These are phyloP conservation scores for Argyrosomus japonicus DNA, from an alignment of 2,113 vertebrate genomes.

Conservation along the genomic window DNA sequence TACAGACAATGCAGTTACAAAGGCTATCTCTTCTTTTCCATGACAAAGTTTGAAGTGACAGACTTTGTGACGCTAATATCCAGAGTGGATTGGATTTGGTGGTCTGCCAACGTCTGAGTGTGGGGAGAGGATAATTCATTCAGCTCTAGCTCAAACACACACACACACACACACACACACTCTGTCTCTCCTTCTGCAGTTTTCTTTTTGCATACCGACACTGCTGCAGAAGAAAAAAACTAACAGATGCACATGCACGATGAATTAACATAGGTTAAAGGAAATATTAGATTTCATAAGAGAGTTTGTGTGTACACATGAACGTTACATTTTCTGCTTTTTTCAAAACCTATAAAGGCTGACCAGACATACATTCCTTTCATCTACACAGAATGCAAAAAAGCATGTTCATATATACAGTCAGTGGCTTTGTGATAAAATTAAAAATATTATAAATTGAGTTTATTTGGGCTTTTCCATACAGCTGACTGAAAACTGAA, in stretches of 20 bases:
- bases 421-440: slow-evolving; percentile 39
- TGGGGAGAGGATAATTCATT: slow-evolving; percentile 61
- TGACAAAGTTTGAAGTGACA: slow-evolving; percentile 59
- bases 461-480: slow-evolving; percentile 14
- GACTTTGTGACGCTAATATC: slow-evolving; percentile 57
- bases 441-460: slow-evolving; percentile 33
- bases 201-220: slow-evolving; percentile 42
- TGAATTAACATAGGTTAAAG: background rate
- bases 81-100: slow-evolving; percentile 56
- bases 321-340: slow-evolving; percentile 20
- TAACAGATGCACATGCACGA: background rate
- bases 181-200: slow-evolving; percentile 27
- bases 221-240: slow-evolving; percentile 31
- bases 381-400: slow-evolving; percentile 44
- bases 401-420: slow-evolving; percentile 48
- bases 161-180: background rate
- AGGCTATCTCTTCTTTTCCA: slow-evolving; percentile 26
- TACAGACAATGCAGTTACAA: slow-evolving; percentile 39
- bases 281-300: slow-evolving; percentile 14
- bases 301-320: slow-evolving; percentile 30
- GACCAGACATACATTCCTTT: slow-evolving; percentile 24
- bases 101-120: slow-evolving; percentile 59
- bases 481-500: slow-evolving; percentile 43
- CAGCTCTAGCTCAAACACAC: slow-evolving; percentile 29
- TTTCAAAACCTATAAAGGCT: slow-evolving; percentile 24